These are phyloP conservation scores for Hymenopus coronatus DNA, from an alignment of 2,888 invertebrate genomes.

Conservation along the genomic window DNA sequence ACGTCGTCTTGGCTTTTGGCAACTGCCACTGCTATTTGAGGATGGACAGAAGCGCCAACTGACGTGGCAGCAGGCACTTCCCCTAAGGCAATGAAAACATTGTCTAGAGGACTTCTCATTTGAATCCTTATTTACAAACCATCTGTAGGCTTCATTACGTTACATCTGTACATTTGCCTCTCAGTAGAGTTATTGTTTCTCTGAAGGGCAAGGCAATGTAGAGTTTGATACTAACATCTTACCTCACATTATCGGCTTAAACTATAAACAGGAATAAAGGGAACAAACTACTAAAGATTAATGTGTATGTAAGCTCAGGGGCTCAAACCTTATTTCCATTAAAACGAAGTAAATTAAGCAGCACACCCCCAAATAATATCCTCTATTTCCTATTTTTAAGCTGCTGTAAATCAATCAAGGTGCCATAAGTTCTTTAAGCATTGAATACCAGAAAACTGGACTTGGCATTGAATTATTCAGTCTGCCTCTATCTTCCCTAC, in stretches of 20 bases:
- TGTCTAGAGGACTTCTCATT: neutral
- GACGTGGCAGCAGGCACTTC: neutral
- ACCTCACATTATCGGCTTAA: neutral
- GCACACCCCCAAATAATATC: too few species aligned
- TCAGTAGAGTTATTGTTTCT: neutral
- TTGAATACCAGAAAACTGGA: too few species aligned
- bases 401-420: too few species aligned
- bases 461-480: too few species aligned
- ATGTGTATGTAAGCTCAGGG: too few species aligned
- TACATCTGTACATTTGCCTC: neutral
- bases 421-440: too few species aligned
- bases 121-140: conserved; percentile 12
- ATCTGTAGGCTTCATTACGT: conserved; percentile 8
- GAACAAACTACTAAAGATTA: neutral
- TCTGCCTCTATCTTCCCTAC: too few species aligned
- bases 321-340: too few species aligned
- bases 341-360: too few species aligned
- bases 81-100: neutral
- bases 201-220: neutral
- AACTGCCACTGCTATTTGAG: conserved; percentile 10
- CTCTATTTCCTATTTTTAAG: too few species aligned
- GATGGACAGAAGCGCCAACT: conserved; percentile 23
- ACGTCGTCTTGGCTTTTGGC: conserved; percentile 10
- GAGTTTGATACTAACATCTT: neutral
- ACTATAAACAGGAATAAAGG: neutral